These are phyloP conservation scores for Pangasius krempfi DNA, from an alignment of 2,797 vertebrate species.

Conservation along the genomic window DNA sequence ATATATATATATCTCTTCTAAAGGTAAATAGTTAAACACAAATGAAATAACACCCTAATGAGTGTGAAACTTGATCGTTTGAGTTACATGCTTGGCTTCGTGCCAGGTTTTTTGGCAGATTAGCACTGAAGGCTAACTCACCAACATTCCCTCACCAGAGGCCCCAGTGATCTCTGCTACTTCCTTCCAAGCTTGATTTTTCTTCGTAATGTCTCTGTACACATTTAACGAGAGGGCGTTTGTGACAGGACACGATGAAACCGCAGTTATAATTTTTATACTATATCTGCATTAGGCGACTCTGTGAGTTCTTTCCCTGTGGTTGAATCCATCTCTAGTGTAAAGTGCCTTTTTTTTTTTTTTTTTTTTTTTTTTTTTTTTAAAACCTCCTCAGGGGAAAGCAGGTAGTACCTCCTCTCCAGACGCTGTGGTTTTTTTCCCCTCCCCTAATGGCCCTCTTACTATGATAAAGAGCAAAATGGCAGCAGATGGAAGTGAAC, in stretches of 20 bases:
- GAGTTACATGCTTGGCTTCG: neutral
- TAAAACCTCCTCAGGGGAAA: neutral
- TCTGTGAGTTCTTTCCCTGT: neutral
- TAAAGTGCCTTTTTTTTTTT: neutral
- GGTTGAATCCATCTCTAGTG: conserved; percentile 20
- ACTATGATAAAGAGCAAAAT: neutral
- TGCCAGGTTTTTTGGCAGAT: neutral
- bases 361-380: neutral
- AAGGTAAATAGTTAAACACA: no score
- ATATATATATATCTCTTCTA: no score
- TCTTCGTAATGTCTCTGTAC: neutral
- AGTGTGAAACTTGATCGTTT: neutral
- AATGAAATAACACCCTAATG: no score
- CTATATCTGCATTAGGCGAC: neutral
- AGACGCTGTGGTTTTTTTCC: conserved; percentile 9
- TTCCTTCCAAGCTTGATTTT: neutral
- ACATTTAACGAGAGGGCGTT: neutral
- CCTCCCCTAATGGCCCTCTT: conserved; percentile 18
- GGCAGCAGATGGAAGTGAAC: conserved; percentile 5
- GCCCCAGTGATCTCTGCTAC: neutral
- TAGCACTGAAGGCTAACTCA: neutral
- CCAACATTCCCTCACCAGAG: neutral
- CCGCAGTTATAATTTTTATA: no score
- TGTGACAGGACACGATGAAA: neutral
- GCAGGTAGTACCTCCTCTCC: neutral